Evolutionary conservation across 2,888 invertebrate genomes (phyloP).

Genomic region (Drosophila tripunctata): DNA sequence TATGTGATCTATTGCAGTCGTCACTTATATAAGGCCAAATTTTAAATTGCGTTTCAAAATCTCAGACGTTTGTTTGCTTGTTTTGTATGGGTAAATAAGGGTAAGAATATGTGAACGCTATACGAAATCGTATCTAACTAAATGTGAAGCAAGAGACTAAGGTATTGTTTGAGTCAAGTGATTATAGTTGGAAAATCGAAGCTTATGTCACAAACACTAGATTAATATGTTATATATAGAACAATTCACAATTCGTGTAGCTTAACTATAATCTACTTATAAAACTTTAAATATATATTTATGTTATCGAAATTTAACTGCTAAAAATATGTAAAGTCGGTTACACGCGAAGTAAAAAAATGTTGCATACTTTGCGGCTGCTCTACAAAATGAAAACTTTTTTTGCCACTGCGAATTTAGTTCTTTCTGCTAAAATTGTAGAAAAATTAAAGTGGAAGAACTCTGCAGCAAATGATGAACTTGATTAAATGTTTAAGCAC

Average conservation of each 20-base stretch:
- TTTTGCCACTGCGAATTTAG: not conserved
- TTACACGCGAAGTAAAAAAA: not conserved
- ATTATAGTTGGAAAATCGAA: no score
- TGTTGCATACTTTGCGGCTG: constrained; percentile 38
- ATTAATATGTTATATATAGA: no score
- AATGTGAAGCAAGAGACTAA: constrained; percentile 7
- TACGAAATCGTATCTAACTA: not conserved
- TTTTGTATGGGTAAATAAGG: not conserved
- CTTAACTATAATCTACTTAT: no score
- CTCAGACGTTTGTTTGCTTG: constrained; percentile 6
- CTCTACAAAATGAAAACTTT: not conserved
- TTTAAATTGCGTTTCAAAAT: constrained; percentile 1
- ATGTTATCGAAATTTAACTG: no score
- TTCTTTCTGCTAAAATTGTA: not conserved
- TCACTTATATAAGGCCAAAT: constrained; percentile 1
- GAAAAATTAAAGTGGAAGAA: not conserved
- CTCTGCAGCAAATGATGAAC: not conserved
- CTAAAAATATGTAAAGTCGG: no score
- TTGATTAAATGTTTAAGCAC: not conserved
- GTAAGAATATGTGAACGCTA: not conserved
- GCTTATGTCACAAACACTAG: no score
- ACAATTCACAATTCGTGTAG: no score
- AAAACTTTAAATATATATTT: no score
- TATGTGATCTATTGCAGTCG: not conserved
- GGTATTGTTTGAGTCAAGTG: not conserved